Evolutionary conservation across 2,888 invertebrate genomes (phyloP), one percentile per base, ranked within the genome.

Genomic region (Clitarchus hookeri): DNA sequence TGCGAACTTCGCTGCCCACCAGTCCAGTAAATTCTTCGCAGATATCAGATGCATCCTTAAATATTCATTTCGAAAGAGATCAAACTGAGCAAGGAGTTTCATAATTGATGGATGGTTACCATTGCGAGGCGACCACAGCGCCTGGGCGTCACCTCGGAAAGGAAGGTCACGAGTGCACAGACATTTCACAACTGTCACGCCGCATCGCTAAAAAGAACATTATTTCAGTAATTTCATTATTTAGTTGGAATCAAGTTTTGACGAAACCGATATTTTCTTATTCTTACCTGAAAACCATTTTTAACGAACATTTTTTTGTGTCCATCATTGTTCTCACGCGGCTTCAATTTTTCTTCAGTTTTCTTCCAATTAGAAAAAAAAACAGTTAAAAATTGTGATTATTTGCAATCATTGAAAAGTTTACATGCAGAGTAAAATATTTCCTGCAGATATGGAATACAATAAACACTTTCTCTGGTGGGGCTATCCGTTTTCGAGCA

Each of bases 341-440:
- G 0, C 23, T 27, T 82, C 36, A 82, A 6, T 82, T 36, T 82
- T 36, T 36, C 36, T 36, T 36, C 36, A 36, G 82, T 27, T 82
- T 82, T 82, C 44, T 82, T 82, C 27, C 82, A 82, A 36, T 82
- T 82, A 44, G 82, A 82, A 82, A 82, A 82, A 82, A 13, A 25
- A 80, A 12, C 80, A 82, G 11, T 82, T 27, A 82, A 12, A 82
- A 36, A 82, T 44, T 27, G 11, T 3, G 82, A 82, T 82, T 8
- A 6, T 82, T 82, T 82, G 27, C 82, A 36, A 82, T 82, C n/a
- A 82, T 9, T 82, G 82, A 1, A 80, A 26, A 82, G 82, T 82
- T 82, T 82, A 27, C 82, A 36, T 27, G 82, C 16, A 9, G 26
- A 27, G 27, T 9, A 82, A 82, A 82, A 82, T 9, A 44, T 82